These are phyloP conservation scores for Orussus abietinus DNA, from an alignment of 1,140 invertebrate species.

Conservation along the genomic window DNA sequence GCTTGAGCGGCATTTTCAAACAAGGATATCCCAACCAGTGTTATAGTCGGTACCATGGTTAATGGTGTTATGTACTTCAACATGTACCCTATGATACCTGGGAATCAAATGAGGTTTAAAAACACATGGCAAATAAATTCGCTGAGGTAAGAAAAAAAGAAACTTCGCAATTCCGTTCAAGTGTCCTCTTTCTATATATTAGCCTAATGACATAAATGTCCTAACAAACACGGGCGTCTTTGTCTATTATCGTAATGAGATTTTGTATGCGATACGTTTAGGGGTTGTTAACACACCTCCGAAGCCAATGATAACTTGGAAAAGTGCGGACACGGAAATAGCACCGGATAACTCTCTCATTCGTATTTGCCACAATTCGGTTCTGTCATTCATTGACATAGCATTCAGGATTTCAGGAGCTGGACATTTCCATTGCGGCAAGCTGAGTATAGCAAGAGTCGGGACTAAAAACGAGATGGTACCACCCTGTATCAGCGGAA, in stretches of 20 bases:
- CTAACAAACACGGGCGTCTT: no score
- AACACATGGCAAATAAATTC: no score
- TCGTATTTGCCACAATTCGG: conserved; percentile 70
- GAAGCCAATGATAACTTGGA: conserved; percentile 73
- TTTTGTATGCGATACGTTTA: no score
- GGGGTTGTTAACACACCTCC: no score
- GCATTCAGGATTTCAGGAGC: conserved; percentile 48
- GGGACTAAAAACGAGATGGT: conserved; percentile 84
- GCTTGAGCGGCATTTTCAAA: conserved; percentile 74
- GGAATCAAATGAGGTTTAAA: no score
- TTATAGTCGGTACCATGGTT: conserved; percentile 77
- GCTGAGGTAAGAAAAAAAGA: no score
- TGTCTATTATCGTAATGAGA: no score
- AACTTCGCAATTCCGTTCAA: no score
- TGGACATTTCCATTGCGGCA: conserved; percentile 79
- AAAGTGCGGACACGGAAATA: conserved; percentile 75
- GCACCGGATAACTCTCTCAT: conserved; percentile 83
- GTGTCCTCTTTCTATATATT: no score
- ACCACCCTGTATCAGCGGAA: conserved; percentile 73
- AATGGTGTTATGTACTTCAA: conserved; percentile 74
- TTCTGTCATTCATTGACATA: conserved; percentile 59
- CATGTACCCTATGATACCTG: conserved; percentile 69
- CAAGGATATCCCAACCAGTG: conserved; percentile 73
- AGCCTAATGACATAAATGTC: no score
- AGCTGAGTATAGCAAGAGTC: conserved; percentile 74